Conservation (phyloP, 2,797 vertebrate genomes). For the Lophius americanus region DNA sequence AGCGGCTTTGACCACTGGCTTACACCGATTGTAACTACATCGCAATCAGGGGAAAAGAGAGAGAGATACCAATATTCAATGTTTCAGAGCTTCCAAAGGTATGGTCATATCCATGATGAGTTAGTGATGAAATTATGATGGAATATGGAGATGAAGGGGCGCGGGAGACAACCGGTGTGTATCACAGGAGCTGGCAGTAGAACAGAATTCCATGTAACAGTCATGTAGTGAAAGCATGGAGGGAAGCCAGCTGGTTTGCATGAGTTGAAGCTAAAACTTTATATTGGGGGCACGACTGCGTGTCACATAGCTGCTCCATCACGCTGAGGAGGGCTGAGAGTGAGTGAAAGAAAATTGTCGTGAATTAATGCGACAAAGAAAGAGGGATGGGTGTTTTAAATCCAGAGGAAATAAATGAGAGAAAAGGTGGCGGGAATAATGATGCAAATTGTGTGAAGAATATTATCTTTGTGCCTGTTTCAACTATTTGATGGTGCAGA, state of each 20-base stretch:
- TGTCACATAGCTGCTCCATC: slow-evolving; percentile 5
- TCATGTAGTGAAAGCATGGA: background rate
- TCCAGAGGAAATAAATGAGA: too few relatives aligned
- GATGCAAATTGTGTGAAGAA: too few relatives aligned
- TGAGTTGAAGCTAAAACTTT: slow-evolving; percentile 1
- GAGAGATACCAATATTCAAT: background rate
- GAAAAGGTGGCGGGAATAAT: too few relatives aligned
- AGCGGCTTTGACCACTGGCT: slow-evolving; percentile 37
- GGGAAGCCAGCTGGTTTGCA: background rate
- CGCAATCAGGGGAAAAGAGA: background rate
- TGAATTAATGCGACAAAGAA: slow-evolving; percentile 3
- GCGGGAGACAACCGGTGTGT: too few relatives aligned
- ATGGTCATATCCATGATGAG: too few relatives aligned
- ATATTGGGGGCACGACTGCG: background rate
- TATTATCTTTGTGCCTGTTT: too few relatives aligned
- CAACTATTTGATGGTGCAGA: too few relatives aligned
- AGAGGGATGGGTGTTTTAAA: background rate
- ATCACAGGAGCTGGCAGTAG: too few relatives aligned
- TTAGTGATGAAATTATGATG: background rate
- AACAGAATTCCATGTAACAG: too few relatives aligned
- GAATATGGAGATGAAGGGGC: too few relatives aligned
- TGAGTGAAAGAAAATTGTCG: background rate
- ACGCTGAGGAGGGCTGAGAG: background rate
- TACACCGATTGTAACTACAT: slow-evolving; percentile 7
- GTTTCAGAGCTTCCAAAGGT: too few relatives aligned